Base-by-base conservation (phyloP, 2,113 vertebrate genomes). In the Micronycteris hirsuta region DNA sequence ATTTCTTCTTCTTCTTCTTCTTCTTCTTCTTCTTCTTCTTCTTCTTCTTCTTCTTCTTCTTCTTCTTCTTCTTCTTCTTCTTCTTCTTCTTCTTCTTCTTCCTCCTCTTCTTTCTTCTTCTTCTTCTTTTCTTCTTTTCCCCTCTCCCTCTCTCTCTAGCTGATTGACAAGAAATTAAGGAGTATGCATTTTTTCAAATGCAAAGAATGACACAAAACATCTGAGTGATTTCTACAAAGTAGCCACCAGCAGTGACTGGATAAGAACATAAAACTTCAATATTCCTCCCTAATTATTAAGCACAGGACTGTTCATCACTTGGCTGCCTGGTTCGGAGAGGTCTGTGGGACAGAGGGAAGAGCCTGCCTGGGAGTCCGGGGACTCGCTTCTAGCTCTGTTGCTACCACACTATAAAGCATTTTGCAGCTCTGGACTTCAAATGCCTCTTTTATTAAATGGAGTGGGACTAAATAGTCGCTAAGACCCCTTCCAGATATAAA, bases 401-500 rank as follows among this genome's bases (percentile, higher is more conserved):
- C 78, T 85, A 26, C 5, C 28, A 1, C 31, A 63, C 11, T 52
- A 67, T 84, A 89, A 77, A 77, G 63, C 20, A 36, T 17, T 41
- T 78, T 33, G 14, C 33, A n/a, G 78, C 58, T 61, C 45, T 83
- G n/a, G 41, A 17, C 11, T 80, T 63, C 20, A 68, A 41, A n/a
- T 77, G 28, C 26, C 16, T 52, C 61, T 95, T 92, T 82, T 88
- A 82, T 86, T 82, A 94, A 82, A 56, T 26, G 67, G 17, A 24
- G 15, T 77, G 45, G 19, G 19, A 38, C 76, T 90, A 91, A 96
- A 26, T 19, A 61, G 67, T 76, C 87, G 19, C 31, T 2, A 47
- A 96, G 61, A 91, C 14, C 31, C 33, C 31, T 80, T 86, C 67
- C 28, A 96, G 67, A 89, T 85, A 20, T 94, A 70, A 52, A 95